A percentile compares a stretch with the other conserved stretches of the same genome.
Evolutionary conservation across 1,140 invertebrate species (phyloP).

Genomic region (Drosophila navojoa): DNA sequence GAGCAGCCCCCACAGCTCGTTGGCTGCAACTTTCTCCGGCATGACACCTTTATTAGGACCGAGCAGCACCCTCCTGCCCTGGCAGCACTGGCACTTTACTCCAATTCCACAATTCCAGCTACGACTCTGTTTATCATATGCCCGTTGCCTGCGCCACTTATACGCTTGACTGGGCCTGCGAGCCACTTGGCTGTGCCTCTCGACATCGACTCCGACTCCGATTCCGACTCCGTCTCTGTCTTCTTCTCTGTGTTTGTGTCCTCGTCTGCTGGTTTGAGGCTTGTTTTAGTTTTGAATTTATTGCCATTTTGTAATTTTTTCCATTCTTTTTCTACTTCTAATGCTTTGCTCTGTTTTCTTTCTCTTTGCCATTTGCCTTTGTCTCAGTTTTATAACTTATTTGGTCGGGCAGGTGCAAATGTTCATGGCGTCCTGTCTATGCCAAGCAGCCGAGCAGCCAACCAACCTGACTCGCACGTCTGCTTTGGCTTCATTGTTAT

Average conservation of each 20-base stretch:
- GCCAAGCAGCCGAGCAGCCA: conserved; percentile 5
- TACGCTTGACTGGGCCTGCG: conserved; percentile 54
- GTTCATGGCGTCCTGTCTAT: conserved; percentile 44
- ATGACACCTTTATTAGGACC: conserved; percentile 76
- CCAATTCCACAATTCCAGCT: conserved; percentile 46
- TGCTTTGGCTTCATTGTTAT: conserved; percentile 75
- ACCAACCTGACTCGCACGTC: conserved; percentile 59
- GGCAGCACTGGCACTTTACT: conserved; percentile 14
- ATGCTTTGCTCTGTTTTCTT: conserved; percentile 21
- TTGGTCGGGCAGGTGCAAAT: conserved; percentile 74
- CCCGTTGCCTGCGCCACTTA: conserved; percentile 47
- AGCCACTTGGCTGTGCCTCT: conserved; percentile 31
- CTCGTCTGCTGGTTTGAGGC: conserved; percentile 40
- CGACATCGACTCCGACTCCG: neutral
- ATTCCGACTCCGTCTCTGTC: conserved; percentile 13
- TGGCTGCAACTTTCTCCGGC: conserved; percentile 60
- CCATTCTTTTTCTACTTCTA: conserved; percentile 20
- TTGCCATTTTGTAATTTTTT: conserved; percentile 77
- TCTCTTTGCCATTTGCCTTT: conserved; percentile 41
- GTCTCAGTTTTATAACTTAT: conserved; percentile 79
- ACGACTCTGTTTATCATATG: conserved; percentile 73
- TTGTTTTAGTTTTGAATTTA: conserved; percentile 82
- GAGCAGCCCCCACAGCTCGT: conserved; percentile 7
- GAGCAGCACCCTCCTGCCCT: conserved; percentile 26
- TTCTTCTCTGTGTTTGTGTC: conserved; percentile 9